These are phyloP conservation scores for Gopherus flavomarginatus DNA, from an alignment of 2,113 vertebrate species.

Conservation along the genomic window DNA sequence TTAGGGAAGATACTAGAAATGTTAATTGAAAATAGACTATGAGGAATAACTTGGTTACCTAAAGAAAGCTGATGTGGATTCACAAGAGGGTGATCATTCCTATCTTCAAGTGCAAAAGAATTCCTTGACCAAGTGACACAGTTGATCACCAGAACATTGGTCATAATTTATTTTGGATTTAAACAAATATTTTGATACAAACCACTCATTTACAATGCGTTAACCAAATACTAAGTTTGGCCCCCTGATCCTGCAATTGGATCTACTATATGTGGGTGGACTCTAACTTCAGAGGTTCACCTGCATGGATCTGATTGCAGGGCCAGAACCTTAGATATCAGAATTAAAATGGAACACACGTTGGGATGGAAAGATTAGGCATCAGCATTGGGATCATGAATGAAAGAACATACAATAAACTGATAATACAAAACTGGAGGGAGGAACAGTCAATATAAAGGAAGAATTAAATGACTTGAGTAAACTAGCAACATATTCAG, in stretches of 20 bases:
- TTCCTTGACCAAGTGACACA: background rate
- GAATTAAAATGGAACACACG: background rate
- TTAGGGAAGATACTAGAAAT: background rate
- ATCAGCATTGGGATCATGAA: constrained; percentile 43
- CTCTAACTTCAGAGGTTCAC: background rate
- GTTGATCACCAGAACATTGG: background rate
- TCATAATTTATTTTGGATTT: background rate
- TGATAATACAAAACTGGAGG: constrained; percentile 40
- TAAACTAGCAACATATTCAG: constrained; percentile 22
- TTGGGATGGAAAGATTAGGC: constrained; percentile 20
- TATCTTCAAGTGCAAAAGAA: constrained; percentile 17
- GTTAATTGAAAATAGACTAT: constrained; percentile 4
- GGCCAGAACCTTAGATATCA: background rate
- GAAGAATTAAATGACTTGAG: constrained; percentile 1
- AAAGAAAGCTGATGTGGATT: background rate
- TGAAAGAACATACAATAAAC: constrained; percentile 46
- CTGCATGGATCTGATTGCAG: background rate
- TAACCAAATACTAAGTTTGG: background rate
- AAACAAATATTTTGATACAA: background rate
- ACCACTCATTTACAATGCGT: background rate
- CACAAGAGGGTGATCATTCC: background rate
- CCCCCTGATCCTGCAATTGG: background rate
- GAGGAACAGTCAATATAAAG: constrained; percentile 41
- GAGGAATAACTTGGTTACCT: background rate
- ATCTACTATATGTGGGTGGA: background rate